Evolutionary conservation across 2,797 vertebrate species (phyloP).

Genomic region (Zenarchopterus dispar): DNA sequence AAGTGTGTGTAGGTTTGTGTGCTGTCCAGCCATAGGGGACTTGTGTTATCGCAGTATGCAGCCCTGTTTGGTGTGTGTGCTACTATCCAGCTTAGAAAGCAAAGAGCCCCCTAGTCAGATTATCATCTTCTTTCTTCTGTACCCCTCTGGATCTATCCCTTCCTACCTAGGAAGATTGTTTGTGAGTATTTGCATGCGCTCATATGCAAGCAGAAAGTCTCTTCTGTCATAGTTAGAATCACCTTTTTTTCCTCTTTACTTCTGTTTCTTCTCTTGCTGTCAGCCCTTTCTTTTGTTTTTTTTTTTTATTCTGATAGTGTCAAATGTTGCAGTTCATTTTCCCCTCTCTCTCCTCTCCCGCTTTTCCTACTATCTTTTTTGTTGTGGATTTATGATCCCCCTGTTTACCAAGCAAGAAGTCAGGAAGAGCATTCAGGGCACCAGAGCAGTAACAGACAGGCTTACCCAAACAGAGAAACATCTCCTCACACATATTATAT

Average conservation of each 20-base stretch:
- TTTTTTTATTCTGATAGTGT: conserved; percentile 33
- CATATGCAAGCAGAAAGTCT: conserved; percentile 21
- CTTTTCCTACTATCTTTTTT: conserved; percentile 51
- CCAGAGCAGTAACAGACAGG: conserved; percentile 49
- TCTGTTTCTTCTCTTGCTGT: conserved; percentile 5
- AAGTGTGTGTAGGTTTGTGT: conserved; percentile 24
- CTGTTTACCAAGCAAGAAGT: conserved; percentile 69
- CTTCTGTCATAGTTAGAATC: conserved; percentile 41
- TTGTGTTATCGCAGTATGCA: conserved; percentile 73
- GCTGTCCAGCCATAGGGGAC: conserved; percentile 61
- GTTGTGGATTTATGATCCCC: conserved; percentile 61
- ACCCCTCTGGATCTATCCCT: conserved; percentile 40
- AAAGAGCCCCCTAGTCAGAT: conserved; percentile 57
- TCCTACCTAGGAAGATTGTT: conserved; percentile 27
- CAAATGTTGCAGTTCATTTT: conserved; percentile 55
- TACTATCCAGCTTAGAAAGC: conserved; percentile 66
- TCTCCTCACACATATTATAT: conserved; percentile 7
- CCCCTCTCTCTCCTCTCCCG: conserved; percentile 35
- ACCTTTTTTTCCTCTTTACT: conserved; percentile 11
- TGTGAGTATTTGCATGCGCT: conserved; percentile 7
- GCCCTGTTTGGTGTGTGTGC: conserved; percentile 44
- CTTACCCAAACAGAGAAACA: conserved; percentile 47
- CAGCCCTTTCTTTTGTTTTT: conserved; percentile 20
- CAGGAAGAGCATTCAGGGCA: conserved; percentile 56
- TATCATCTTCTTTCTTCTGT: conserved; percentile 44